These are phyloP conservation scores for Erpobdella octoculata DNA, from an alignment of 2,888 invertebrate genomes.

Conservation along the genomic window DNA sequence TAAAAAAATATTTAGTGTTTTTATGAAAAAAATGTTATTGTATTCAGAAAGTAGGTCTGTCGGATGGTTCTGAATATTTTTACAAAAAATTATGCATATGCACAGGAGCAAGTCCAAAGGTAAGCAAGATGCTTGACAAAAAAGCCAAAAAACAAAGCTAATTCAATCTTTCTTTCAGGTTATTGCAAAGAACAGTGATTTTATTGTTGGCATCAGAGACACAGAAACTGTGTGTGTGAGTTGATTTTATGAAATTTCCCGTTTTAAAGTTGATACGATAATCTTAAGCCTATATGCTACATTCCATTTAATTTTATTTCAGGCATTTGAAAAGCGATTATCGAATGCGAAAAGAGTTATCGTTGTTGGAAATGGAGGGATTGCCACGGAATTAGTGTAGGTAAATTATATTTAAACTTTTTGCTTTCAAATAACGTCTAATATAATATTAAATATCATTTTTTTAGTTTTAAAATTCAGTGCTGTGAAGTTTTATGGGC, in stretches of 20 bases:
- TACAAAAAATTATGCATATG: conserved; percentile 82
- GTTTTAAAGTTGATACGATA: not conserved
- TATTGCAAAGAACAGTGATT: conserved; percentile 50
- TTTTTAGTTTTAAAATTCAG: conserved; percentile 65
- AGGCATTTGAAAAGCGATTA: conserved; percentile 56
- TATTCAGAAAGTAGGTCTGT: conserved; percentile 35
- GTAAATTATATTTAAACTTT: conserved; percentile 36
- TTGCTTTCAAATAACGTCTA: too few species aligned
- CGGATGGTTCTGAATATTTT: conserved; percentile 52
- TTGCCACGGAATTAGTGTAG: conserved; percentile 85
- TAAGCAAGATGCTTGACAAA: conserved; percentile 33
- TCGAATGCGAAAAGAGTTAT: conserved; percentile 65
- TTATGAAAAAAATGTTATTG: conserved; percentile 15
- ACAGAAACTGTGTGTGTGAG: conserved; percentile 73
- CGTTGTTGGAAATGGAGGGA: conserved; percentile 93
- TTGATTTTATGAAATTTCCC: not conserved
- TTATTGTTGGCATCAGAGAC: conserved; percentile 81
- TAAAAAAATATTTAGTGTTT: not conserved
- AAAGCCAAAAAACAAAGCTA: not conserved
- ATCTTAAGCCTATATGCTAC: not conserved
- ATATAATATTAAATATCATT: conserved; percentile 1
- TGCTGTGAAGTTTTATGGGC: conserved; percentile 84
- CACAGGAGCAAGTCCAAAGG: conserved; percentile 77
- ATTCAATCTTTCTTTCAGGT: conserved; percentile 41
- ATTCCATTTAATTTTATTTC: not conserved